phyloP scores from a whole-genome alignment of 2,888 invertebrate genomes.

The Cerastoderma edule region DNA sequence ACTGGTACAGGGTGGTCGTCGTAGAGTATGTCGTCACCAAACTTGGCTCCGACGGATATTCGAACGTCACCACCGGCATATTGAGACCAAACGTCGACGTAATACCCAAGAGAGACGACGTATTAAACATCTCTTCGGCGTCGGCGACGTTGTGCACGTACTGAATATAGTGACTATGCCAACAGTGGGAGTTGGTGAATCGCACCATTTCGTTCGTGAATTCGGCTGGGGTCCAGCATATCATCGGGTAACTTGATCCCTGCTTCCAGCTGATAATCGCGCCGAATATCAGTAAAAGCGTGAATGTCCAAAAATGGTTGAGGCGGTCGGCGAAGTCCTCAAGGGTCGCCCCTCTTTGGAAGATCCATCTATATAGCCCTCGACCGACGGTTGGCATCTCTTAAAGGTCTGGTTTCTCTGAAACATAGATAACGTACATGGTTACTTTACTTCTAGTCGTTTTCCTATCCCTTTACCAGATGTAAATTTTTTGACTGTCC shows the following conservation, averaged over 20 bases:
- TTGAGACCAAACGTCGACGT: neutral
- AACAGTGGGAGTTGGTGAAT: constrained; percentile 30
- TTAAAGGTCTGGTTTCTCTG: too few species aligned
- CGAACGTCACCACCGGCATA: neutral
- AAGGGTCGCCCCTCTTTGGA: constrained; percentile 26
- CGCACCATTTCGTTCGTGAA: constrained; percentile 8
- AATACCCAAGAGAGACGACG: neutral
- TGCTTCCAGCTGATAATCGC: constrained; percentile 44
- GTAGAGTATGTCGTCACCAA: neutral
- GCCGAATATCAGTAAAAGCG: constrained; percentile 43
- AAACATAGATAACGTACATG: too few species aligned
- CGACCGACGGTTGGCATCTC: constrained; percentile 40
- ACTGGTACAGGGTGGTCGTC: constrained; percentile 44
- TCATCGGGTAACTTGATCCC: constrained; percentile 25
- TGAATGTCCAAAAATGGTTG: constrained; percentile 59
- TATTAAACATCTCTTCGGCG: neutral
- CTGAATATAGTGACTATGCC: constrained; percentile 45
- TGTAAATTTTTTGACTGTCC: too few species aligned
- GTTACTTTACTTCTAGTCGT: too few species aligned
- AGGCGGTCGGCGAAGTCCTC: constrained; percentile 56
- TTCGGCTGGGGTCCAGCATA: constrained; percentile 45
- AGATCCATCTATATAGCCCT: constrained; percentile 37
- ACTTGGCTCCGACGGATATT: neutral
- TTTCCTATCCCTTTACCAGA: too few species aligned
- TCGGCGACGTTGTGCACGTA: neutral